Evolutionary conservation across 2,888 invertebrate genomes (phyloP), one percentile per base, ranked within the genome.

Genomic region (Pteria penguin): DNA sequence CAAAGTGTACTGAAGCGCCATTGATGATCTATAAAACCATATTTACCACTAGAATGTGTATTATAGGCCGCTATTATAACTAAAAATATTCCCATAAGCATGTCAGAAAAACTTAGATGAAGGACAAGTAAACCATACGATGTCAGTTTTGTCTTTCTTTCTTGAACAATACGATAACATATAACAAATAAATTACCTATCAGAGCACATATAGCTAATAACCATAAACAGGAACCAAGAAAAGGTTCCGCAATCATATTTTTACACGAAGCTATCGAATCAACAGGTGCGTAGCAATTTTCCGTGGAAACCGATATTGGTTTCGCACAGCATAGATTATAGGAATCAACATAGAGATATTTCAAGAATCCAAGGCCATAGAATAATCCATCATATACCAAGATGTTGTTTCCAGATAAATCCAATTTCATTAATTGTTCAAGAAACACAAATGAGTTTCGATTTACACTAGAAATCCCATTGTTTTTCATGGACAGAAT

Each of bases 161-260:
- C 11, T 29, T 22, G 24, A 29, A 29, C 24, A 8, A 61, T 52
- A 8, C 70, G 60, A 58, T 61, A 71, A 8, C 45, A 31, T 27
- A 71, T 71, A n/a, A 71, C 70, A n/a, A 61, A 45, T 4, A 22
- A 4, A 22, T 71, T 71, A 62, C 70, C 70, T 3, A 71, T 14
- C 14, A 71, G 31, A 14, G 70, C 45, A 5, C 24, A 45, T n/a
- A 71, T 0, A 22, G 61, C 70, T 33, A 71, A 54, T 18, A 61
- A 52, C 70, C 70, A 71, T 24, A 71, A 31, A 14, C 45, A 54
- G 2, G 11, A 5, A 22, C 52, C 32, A 8, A 71, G 45, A 27
- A 71, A 71, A 22, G 54, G 62, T 4, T 54, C 45, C 8, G 29
- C 61, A 52, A 71, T 71, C 36, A 71, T 29, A 29, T 71, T 27